Evolutionary conservation across 2,888 invertebrate species (phyloP).

Genomic region (Epinotia brunnichana): DNA sequence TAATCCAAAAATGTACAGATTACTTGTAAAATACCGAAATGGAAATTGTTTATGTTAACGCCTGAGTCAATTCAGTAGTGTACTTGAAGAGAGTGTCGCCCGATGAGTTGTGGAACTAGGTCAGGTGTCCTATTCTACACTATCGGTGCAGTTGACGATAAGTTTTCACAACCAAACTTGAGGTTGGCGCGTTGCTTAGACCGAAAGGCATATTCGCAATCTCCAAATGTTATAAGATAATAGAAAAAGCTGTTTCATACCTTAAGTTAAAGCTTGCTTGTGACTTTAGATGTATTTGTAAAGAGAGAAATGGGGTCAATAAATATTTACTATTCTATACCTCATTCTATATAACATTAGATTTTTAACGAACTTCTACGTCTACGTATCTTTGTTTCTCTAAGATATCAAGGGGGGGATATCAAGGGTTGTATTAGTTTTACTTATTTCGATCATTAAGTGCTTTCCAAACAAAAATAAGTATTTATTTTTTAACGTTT

Average conservation of each 20-base stretch:
- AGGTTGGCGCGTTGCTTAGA: not conserved
- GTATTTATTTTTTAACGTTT: too few relatives aligned
- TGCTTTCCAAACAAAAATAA: too few relatives aligned
- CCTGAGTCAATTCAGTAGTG: conserved; percentile 24
- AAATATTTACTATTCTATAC: not conserved
- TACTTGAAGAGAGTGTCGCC: conserved; percentile 31
- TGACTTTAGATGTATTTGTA: not conserved
- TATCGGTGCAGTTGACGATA: conserved; percentile 18
- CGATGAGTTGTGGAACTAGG: conserved; percentile 42
- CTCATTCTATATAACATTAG: too few relatives aligned
- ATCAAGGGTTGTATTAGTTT: too few relatives aligned
- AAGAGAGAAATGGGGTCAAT: not conserved
- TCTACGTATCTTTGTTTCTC: too few relatives aligned
- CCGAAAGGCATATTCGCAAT: not conserved
- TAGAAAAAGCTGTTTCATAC: not conserved
- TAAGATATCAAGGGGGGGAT: too few relatives aligned
- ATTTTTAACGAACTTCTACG: too few relatives aligned
- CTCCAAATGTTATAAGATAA: not conserved
- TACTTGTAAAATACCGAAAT: not conserved
- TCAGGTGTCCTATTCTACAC: conserved; percentile 37
- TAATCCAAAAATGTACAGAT: not conserved
- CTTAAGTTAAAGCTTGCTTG: not conserved
- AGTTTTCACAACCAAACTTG: not conserved
- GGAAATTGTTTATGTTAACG: conserved; percentile 16
- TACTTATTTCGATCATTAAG: too few relatives aligned